Conservation (phyloP, 2,113 vertebrate genomes). For the Desmodus rotundus region DNA sequence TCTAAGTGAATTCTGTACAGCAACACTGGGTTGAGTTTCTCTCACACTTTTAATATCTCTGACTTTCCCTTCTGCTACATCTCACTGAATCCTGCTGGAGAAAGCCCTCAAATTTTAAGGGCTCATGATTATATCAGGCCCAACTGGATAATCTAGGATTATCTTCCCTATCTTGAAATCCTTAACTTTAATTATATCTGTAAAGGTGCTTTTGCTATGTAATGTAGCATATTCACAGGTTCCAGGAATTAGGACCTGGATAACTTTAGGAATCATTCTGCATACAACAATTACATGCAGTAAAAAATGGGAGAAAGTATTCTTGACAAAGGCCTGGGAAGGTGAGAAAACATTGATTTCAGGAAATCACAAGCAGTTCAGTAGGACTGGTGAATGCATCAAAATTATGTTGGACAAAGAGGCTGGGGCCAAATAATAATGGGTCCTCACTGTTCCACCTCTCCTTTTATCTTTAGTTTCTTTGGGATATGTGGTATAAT, state of each 20-base stretch:
- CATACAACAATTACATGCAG: background rate
- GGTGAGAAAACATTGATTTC: background rate
- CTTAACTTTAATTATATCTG: background rate
- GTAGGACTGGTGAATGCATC: background rate
- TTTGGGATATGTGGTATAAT: background rate
- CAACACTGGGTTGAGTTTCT: background rate
- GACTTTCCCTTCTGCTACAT: background rate
- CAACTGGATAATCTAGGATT: background rate
- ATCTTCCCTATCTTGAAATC: background rate
- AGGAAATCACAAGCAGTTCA: background rate
- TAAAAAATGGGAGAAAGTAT: background rate
- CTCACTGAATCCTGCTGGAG: background rate
- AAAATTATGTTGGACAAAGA: background rate
- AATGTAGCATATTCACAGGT: background rate
- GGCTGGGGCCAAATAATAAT: background rate
- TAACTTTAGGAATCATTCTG: background rate
- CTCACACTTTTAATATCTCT: background rate
- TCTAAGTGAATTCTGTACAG: background rate
- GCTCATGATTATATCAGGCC: background rate
- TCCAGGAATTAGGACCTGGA: background rate
- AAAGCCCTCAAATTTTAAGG: constrained; percentile 14
- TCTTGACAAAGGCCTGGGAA: background rate
- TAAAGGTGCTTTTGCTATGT: background rate
- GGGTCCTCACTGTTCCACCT: background rate
- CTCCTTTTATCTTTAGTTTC: background rate